Conservation (phyloP, 2,888 invertebrate genomes). For the Thymelicus lineola region DNA sequence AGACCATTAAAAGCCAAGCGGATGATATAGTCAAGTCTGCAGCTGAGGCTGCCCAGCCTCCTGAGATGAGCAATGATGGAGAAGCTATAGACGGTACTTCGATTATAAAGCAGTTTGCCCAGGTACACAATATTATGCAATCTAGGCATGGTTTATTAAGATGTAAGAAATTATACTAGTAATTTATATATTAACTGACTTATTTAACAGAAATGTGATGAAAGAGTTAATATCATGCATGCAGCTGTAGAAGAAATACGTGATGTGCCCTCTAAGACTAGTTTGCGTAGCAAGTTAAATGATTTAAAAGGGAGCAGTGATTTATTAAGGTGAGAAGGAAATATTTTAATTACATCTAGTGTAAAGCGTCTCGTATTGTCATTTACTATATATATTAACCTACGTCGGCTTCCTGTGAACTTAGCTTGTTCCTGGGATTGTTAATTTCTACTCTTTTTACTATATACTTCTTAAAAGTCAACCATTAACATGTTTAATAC, state of each 20-base stretch:
- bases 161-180: background rate
- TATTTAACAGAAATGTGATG: constrained; percentile 59
- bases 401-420: no score
- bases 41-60: constrained; percentile 39
- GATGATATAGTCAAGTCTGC: constrained; percentile 55
- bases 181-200: background rate
- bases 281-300: constrained; percentile 51
- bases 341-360: no score
- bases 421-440: no score
- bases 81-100: constrained; percentile 51
- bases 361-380: no score
- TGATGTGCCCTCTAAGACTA: constrained; percentile 53
- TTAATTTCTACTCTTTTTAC: no score
- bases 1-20: constrained; percentile 57
- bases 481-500: no score
- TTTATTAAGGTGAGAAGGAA: constrained; percentile 55
- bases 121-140: constrained; percentile 48
- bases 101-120: constrained; percentile 59
- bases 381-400: no score
- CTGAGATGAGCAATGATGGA: constrained; percentile 45
- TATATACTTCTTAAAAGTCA: no score
- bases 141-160: no score
- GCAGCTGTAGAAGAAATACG: constrained; percentile 49
- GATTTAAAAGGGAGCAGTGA: constrained; percentile 58
- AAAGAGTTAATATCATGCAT: constrained; percentile 53